Evolutionary conservation across 2,113 vertebrate genomes (phyloP).

Genomic region (Antigone vipio): DNA sequence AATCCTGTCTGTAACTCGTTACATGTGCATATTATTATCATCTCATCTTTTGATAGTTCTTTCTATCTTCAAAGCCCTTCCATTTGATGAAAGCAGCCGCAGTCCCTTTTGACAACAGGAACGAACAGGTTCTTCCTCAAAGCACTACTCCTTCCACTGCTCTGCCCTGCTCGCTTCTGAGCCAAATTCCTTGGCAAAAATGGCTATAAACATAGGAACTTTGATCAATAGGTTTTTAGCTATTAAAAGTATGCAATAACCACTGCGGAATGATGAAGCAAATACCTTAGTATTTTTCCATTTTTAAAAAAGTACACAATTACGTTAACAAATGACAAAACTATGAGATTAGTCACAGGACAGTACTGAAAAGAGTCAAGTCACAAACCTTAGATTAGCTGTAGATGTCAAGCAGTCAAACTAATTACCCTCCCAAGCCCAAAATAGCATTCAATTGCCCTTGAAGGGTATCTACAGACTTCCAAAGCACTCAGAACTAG

Average conservation of each 20-base stretch:
- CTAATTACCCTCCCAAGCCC: neutral
- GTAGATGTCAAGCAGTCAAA: neutral
- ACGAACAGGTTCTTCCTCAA: neutral
- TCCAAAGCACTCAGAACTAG: neutral
- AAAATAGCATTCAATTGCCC: neutral
- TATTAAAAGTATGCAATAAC: neutral
- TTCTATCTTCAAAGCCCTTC: neutral
- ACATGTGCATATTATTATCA: neutral
- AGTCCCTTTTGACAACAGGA: neutral
- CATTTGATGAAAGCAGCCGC: neutral
- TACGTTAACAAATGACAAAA: neutral
- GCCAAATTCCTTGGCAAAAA: constrained; percentile 26
- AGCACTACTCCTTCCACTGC: neutral
- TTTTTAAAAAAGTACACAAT: neutral
- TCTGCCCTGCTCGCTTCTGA: neutral
- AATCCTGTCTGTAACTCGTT: neutral
- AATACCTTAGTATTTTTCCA: neutral
- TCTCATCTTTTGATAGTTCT: neutral
- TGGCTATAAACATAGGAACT: neutral
- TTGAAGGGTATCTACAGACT: rapidly evolving
- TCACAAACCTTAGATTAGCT: neutral
- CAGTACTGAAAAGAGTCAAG: neutral
- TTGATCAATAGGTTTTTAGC: neutral
- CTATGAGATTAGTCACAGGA: neutral
- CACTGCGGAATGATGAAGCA: neutral